These are phyloP conservation scores for Urophycis tenuis DNA, from an alignment of 2,797 vertebrate genomes.

Conservation along the genomic window DNA sequence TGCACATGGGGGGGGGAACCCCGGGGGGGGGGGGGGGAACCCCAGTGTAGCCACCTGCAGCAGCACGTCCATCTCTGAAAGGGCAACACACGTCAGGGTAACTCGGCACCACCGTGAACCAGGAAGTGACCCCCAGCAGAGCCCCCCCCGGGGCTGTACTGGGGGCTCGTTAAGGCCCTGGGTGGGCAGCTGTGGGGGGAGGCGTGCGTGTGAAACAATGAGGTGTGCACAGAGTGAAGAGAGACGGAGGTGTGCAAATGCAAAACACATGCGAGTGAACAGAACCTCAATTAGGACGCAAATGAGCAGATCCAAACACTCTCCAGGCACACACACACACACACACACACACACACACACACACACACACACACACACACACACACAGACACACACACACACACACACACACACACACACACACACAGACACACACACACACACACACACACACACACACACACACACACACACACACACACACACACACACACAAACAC, in stretches of 20 bases:
- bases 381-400: not conserved
- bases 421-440: slow-evolving; percentile 32
- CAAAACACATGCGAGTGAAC: slow-evolving; percentile 45
- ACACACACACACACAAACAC: slow-evolving; percentile 9
- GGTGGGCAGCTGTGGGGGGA: not conserved
- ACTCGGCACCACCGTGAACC: not conserved
- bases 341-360: slow-evolving; percentile 32
- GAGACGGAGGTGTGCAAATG: slow-evolving; percentile 24
- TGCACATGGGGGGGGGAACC: too few relatives aligned
- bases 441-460: slow-evolving; percentile 1
- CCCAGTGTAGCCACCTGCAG: not conserved
- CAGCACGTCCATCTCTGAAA: not conserved
- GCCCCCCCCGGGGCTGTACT: not conserved
- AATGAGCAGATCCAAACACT: slow-evolving; percentile 52
- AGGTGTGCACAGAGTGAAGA: slow-evolving; percentile 22
- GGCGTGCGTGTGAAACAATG: slow-evolving; percentile 21
- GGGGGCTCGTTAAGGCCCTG: not conserved
- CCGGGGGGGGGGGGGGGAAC: not conserved
- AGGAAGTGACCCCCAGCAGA: not conserved
- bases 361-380: slow-evolving; percentile 17
- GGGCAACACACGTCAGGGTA: not conserved
- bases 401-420: not conserved
- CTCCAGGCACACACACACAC: slow-evolving; percentile 41
- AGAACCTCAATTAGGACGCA: not conserved
- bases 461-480: slow-evolving; percentile 13